Base-by-base conservation (phyloP, 2,113 vertebrate genomes). In the Chloropsis cyanopogon region DNA sequence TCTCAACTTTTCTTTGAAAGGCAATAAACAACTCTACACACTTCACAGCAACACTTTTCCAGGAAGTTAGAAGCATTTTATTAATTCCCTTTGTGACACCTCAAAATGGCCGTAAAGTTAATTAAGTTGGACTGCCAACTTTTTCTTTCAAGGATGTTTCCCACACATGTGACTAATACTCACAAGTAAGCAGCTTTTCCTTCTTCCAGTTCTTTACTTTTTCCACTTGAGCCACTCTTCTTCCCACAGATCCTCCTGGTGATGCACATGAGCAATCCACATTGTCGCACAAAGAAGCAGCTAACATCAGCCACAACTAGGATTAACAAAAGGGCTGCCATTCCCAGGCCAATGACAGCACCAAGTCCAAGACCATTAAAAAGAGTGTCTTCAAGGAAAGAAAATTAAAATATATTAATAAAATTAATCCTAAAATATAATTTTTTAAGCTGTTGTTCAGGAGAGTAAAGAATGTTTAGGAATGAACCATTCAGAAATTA, bases 151-250 rank as follows among this genome's bases (percentile, higher is more conserved):
- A 57, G 31, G 20, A 44, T 15, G 4, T 63, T 93, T 50, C 17
- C 9, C 54, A 66, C 33, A 18, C 20, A 35, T 0, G 3, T 44
- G 31, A 49, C 68, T 56, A 39, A 78, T 97, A 99, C 99, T 99
- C 97, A 99, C 99, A 99, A 98, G 94, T 99, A 99, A 61, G 99
- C 99, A 12, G 99, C 99, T 91, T 99, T 99, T 78, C 99, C 99
- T 97, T 99, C 99, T 97, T 99, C 99, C 3, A 99, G 97, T 59
- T 99, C 99, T 98, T 99, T 99, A 95, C 98, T 99, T 95, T 99
- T 99, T 87, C 98, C 98, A 73, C 98, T 98, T 87, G 99, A 99
- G 73, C 99, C 98, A 21, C 98, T 99, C 83, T 99, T 99, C 97
- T 99, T 99, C 92, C 99, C 98, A 79, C 99, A 99, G 69, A 99